Evolutionary conservation across 1,140 invertebrate species (phyloP).

Genomic region (Heliconius nattereri): DNA sequence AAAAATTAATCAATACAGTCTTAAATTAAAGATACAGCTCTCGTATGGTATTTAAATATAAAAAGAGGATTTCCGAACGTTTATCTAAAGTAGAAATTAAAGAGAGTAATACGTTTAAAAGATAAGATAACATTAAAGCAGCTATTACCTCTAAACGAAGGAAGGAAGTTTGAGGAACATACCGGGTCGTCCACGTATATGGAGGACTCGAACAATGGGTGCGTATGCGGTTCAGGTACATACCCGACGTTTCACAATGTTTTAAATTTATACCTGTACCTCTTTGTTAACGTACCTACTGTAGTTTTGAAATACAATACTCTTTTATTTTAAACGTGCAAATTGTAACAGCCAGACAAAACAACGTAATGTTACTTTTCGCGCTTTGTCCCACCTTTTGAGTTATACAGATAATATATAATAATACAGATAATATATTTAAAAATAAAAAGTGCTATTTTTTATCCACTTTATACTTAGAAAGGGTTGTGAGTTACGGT

Average conservation of each 20-base stretch:
- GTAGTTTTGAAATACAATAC: slow-evolving; percentile 42
- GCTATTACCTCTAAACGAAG: neutral
- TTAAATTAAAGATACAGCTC: neutral
- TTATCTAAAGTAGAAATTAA: slow-evolving; percentile 18
- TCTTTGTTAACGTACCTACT: slow-evolving; percentile 35
- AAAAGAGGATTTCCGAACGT: neutral
- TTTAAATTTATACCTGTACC: slow-evolving; percentile 38
- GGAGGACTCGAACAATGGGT: slow-evolving; percentile 27
- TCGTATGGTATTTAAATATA: neutral
- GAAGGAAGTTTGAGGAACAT: slow-evolving; percentile 4
- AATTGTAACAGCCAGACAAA: slow-evolving; percentile 40
- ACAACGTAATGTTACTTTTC: slow-evolving; percentile 29
- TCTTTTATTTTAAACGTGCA: slow-evolving; percentile 41
- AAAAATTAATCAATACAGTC: slow-evolving; percentile 23
- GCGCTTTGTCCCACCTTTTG: neutral
- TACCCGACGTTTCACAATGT: slow-evolving; percentile 38
- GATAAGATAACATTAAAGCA: slow-evolving; percentile 5
- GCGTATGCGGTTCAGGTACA: slow-evolving; percentile 29
- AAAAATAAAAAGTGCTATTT: neutral
- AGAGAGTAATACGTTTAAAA: neutral
- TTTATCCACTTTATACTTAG: neutral
- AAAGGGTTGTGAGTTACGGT: no score
- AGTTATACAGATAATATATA: neutral
- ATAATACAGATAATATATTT: neutral
- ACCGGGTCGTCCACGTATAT: neutral